Base-by-base conservation (phyloP, 2,888 invertebrate species). In the Callyntrura sp. region DNA sequence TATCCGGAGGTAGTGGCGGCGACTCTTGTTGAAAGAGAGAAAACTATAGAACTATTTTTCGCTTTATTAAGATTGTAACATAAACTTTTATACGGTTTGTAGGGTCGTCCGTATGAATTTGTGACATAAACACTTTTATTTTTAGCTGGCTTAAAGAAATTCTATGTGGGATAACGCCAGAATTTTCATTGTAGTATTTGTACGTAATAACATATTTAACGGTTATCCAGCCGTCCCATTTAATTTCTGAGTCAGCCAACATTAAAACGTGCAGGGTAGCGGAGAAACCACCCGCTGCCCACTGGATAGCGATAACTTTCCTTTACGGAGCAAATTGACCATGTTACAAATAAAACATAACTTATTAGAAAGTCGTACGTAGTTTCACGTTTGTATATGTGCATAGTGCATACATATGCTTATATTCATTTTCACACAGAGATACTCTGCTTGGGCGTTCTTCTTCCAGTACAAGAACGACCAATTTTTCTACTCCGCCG, bases 321-420 rank as follows among this genome's bases (percentile, higher is more conserved):
- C 51, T 73, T 48, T 45, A 8, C 28, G 20, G 48, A 68, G 85
- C 68, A 86, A 86, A 86, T 86, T 86, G 85, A 78, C 78, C 65
- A 25, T 78, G 45, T 45, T 35, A 17, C 76, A 43, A 78, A 79
- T 68, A 78, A 60, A 78, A 57, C 28, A n/a, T 28, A 12, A 57
- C 25, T 55, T 9, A 57, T 57, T 78, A 57, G 55, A 55, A 25
- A n/a, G 57, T 28, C 9, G 35, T 17, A 48, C 9, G 35, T 17
- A 48, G 65, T 28, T 70, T 43, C 17, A 17, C 43, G 68, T 43
- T 17, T 60, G 17, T 17, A 60, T 17, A 60, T 4, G 8, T 8
- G 17, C 11, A 45, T 5, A 57, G n/a, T 14, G n/a, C 57, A 17
- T 60, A 60, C 17, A n/a, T 60, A 57, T 8, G 20, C 20, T 17